Evolutionary conservation across 2,113 vertebrate genomes (phyloP), one percentile per base, ranked within the genome.

Genomic region (Callopanchax toddi): DNA sequence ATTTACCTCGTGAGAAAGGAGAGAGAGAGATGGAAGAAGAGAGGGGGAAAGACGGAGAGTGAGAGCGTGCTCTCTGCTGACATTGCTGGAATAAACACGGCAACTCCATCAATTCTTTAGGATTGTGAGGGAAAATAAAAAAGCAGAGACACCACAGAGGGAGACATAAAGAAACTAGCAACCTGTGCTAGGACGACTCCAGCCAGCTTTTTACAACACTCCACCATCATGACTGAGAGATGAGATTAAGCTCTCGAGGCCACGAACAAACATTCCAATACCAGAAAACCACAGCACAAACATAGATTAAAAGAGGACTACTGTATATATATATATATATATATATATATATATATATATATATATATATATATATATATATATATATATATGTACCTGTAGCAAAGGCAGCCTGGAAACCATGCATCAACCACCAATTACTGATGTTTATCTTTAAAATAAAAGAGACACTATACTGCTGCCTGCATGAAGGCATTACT

Each of bases 391-490:
- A 48, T 79, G 58, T 83, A 85, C 80, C 80, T 87, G 71, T 62
- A 80, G 60, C 43, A 5, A 74, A 67, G 60, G 70, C 62, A 69
- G 66, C 62, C 68, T 20, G 57, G 50, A 81, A 75, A 69, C 58
- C 55, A 45, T 73, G 76, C 67, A 83, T 83, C 79, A 80, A 22
- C 71, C 82, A 71, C 68, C 78, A 88, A 88, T 87, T 87, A 84
- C 87, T 88, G 88, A 89, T 89, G 76, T 63, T 78, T 89, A 90
- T 90, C 89, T 86, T 32, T 60, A 83, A 79, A 90, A 90, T 85
- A 89, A 88, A 87, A 87, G 76, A 89, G 78, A 83, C 52, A 63
- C 75, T 85, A 77, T 69, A 80, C 68, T 69, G 75, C 79, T 82
- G 81, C 80, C 81, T 85, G 80, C 71, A 86, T 79, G 79, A 79